Percentiles rank a stretch among this genome's conserved stretches.
Conservation (phyloP, 2,888 invertebrate species). For the Ptychoptera contaminata region DNA sequence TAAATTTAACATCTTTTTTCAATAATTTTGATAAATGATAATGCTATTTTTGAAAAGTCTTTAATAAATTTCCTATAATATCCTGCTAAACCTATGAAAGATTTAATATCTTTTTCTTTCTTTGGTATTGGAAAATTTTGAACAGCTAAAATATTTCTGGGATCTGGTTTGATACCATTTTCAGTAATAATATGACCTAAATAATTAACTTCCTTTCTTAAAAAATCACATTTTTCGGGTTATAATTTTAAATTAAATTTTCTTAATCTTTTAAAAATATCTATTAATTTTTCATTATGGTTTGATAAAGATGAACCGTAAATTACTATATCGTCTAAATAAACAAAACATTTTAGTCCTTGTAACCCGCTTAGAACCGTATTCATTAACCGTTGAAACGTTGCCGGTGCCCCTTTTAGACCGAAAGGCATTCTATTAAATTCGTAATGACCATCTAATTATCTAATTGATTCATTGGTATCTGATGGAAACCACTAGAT, state of each 20-base stretch:
- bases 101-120: constrained; percentile 13
- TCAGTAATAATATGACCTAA: constrained; percentile 14
- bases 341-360: neutral
- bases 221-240: constrained; percentile 13
- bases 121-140: constrained; percentile 14
- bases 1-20: too few relatives aligned
- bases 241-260: constrained; percentile 13
- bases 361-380: neutral
- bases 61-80: constrained; percentile 19
- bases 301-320: constrained; percentile 14
- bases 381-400: neutral
- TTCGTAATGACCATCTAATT: constrained; percentile 1
- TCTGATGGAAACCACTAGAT: constrained; percentile 23
- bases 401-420: neutral
- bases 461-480: too few relatives aligned
- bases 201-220: constrained; percentile 9
- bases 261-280: constrained; percentile 12
- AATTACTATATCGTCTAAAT: constrained; percentile 1
- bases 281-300: constrained; percentile 12
- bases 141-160: constrained; percentile 15
- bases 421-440: too few relatives aligned
- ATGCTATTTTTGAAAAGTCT: constrained; percentile 5
- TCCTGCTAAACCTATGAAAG: constrained; percentile 14
- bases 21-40: too few relatives aligned
- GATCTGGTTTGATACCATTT: constrained; percentile 16